Base-by-base conservation (phyloP, 30 jellyfish, hydroid and myxozoan species). In the Chironex yamaguchii region DNA sequence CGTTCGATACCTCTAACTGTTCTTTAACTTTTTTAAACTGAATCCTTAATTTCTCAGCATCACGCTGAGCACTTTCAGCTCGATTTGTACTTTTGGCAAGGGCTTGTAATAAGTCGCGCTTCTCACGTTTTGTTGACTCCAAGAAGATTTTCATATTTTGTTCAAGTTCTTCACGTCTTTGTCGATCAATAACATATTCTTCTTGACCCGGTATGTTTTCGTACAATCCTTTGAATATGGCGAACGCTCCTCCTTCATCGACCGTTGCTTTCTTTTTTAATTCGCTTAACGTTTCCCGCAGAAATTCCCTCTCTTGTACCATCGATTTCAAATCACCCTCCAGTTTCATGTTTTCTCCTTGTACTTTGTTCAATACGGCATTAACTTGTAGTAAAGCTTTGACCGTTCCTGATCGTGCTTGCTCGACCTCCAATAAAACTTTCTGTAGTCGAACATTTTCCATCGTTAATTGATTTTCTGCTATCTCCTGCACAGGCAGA, bases 321-420 rank as follows among this genome's bases (percentile, higher is more conserved):
- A 85, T 58, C 20, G 81, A 71, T 30, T 86, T 86, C 67, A 92
- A 26, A 20, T 68, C 63, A 9, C 97, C 96, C 67, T 92, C 96
- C 4, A 92, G 87, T 32, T 62, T 76, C 23, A 90, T 65, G 49
- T 92, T 92, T 1, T 89, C 97, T 22, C 85, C 86, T 25, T 86
- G 94, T n/a, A 92, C 98, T 51, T 86, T 86, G 27, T 86, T 74
- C 54, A 92, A 27, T 20, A 92, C 89, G 28, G 90, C 68, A 54
- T 86, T 86, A 14, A 86, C 98, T 27, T 89, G 96, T 1, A 92
- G 77, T 89, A 92, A 70, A 33, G 98, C 96, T 20, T 86, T 86
- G 27, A 92, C 96, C 0, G 98, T 92, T 17, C 96, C 87, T 3
- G 96, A 53, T 17, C 98, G 77, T 9, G 98, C 98, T 25, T 81